Conservation (phyloP, 2,797 vertebrate genomes). For the Neoniphon sammara region DNA sequence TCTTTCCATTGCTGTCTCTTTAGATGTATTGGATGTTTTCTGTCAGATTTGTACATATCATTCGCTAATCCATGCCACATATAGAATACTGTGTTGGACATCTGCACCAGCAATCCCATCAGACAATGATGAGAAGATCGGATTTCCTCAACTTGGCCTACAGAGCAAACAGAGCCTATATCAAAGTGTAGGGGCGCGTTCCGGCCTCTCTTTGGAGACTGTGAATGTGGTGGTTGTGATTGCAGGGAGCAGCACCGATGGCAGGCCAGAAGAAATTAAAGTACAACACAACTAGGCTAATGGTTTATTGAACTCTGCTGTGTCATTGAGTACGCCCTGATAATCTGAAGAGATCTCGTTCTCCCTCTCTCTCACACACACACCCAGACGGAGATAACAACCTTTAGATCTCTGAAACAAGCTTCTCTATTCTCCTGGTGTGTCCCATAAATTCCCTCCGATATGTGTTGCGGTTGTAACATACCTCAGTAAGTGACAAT, state of each 20-base stretch:
- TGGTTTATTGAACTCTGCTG: constrained; percentile 42
- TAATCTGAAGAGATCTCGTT: constrained; percentile 21
- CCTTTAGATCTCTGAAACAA: constrained; percentile 44
- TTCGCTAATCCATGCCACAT: neutral
- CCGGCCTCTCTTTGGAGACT: neutral
- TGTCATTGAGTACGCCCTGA: constrained; percentile 45
- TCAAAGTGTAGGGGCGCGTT: constrained; percentile 24
- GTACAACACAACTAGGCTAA: constrained; percentile 40
- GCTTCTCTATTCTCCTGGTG: constrained; percentile 19
- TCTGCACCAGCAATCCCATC: neutral
- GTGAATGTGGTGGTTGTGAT: neutral
- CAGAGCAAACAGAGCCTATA: constrained; percentile 15
- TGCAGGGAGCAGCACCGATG: neutral
- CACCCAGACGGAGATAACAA: constrained; percentile 23
- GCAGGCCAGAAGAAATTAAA: constrained; percentile 6
- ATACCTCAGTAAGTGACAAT: constrained; percentile 40
- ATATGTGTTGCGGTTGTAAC: constrained; percentile 55
- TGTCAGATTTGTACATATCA: neutral
- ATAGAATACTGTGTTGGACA: neutral
- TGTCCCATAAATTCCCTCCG: constrained; percentile 52
- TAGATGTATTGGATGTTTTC: constrained; percentile 20
- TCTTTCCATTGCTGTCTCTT: constrained; percentile 14
- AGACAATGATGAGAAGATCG: constrained; percentile 33
- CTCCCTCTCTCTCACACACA: constrained; percentile 3
- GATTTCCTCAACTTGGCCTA: constrained; percentile 4